Conservation (phyloP, 2,888 invertebrate species). For the Fragum sueziense region DNA sequence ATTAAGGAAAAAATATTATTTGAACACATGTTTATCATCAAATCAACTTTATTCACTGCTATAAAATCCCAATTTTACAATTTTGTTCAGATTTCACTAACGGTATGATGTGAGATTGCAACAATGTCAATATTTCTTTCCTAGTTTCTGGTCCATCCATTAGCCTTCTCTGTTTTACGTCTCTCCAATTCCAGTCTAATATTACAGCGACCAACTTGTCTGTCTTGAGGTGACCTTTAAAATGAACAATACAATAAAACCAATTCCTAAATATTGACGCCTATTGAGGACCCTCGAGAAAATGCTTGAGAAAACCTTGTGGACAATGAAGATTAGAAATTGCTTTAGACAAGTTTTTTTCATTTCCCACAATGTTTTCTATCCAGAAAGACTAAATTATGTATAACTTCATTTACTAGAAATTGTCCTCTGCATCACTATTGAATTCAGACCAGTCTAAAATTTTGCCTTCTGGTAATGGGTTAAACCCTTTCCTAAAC, state of each 20-base stretch:
- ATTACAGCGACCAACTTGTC: conserved; percentile 70
- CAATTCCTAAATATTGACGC: no score
- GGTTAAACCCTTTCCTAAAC: no score
- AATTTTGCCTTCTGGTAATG: no score
- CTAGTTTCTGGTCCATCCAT: conserved; percentile 74
- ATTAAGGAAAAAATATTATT: no score
- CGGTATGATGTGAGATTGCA: conserved; percentile 67
- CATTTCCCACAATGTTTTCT: neutral
- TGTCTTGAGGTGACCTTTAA: conserved; percentile 73
- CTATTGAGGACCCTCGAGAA: neutral
- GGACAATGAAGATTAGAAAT: neutral
- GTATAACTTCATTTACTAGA: neutral
- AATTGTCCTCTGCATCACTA: no score
- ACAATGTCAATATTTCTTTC: conserved; percentile 66
- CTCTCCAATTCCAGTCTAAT: conserved; percentile 79
- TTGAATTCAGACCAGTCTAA: no score
- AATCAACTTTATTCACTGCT: conserved; percentile 41
- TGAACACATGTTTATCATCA: neutral
- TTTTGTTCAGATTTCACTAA: conserved; percentile 63
- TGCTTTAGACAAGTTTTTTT: neutral
- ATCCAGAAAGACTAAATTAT: neutral
- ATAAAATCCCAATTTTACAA: conserved; percentile 74
- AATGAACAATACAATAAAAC: no score
- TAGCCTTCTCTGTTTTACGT: conserved; percentile 74
- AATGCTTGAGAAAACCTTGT: neutral